These are phyloP conservation scores for Diarsia mendica DNA, from an alignment of 2,888 invertebrate genomes.

Conservation along the genomic window DNA sequence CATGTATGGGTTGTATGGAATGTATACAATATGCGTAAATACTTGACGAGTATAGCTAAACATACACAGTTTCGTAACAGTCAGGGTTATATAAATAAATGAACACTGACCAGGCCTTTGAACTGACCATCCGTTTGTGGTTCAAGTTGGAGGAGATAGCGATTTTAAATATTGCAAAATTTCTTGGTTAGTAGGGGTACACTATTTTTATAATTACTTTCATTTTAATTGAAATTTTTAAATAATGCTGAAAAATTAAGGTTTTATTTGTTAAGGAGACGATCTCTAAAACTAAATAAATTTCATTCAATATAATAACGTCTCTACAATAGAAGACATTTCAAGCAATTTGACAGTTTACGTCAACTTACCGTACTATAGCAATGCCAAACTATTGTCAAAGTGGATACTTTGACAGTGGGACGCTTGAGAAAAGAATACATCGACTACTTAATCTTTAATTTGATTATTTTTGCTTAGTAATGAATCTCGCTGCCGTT, in stretches of 20 bases:
- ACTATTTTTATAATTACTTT: background rate
- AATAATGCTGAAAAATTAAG: background rate
- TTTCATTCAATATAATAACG: too few relatives aligned
- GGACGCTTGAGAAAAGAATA: too few relatives aligned
- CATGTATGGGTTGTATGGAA: background rate
- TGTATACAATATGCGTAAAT: slow-evolving; percentile 34
- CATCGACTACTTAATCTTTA: too few relatives aligned
- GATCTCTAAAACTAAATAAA: too few relatives aligned
- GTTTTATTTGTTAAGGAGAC: too few relatives aligned
- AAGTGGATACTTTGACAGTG: too few relatives aligned
- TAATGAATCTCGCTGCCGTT: background rate
- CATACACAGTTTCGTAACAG: slow-evolving; percentile 61
- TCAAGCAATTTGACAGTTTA: too few relatives aligned
- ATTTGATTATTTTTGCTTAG: too few relatives aligned
- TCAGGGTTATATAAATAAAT: slow-evolving; percentile 71
- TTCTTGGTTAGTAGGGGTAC: background rate
- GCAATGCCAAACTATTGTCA: too few relatives aligned
- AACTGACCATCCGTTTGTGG: slow-evolving; percentile 67
- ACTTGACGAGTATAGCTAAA: slow-evolving; percentile 47
- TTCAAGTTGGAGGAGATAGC: slow-evolving; percentile 54
- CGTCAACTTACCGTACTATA: too few relatives aligned
- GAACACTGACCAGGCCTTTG: slow-evolving; percentile 79
- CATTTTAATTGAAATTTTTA: background rate
- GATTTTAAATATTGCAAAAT: slow-evolving; percentile 4
- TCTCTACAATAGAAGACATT: too few relatives aligned